phyloP scores from a whole-genome alignment of 2,797 vertebrate genomes.

The Cottoperca gobio region DNA sequence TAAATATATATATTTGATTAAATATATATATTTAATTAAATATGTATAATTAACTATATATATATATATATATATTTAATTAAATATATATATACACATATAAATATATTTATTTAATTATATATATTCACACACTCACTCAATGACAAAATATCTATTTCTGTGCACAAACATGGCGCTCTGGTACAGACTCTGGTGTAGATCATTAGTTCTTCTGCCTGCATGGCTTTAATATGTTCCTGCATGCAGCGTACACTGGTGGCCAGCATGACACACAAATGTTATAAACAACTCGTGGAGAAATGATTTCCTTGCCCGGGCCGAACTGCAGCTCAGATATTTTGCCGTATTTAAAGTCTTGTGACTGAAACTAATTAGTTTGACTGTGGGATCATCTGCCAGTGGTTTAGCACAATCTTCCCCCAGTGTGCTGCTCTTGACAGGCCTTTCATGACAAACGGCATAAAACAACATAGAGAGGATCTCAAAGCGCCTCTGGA shows the following conservation, averaged over 20 bases:
- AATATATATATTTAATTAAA: too few species aligned
- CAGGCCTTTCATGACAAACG: constrained; percentile 40
- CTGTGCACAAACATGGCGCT: neutral
- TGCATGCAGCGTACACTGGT: constrained; percentile 15
- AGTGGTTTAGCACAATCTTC: constrained; percentile 34
- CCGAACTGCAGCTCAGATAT: constrained; percentile 29
- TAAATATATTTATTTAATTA: too few species aligned
- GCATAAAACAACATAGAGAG: constrained; percentile 29
- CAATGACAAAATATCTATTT: constrained; percentile 9
- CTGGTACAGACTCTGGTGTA: neutral
- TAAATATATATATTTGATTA: too few species aligned
- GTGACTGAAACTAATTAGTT: constrained; percentile 76
- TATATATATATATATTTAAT: too few species aligned
- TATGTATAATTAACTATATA: too few species aligned
- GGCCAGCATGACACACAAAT: constrained; percentile 26
- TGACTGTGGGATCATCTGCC: constrained; percentile 52
- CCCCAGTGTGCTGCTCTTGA: constrained; percentile 21
- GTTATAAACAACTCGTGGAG: constrained; percentile 33
- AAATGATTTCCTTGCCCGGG: constrained; percentile 32
- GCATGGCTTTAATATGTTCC: constrained; percentile 4
- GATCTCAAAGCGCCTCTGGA: constrained; percentile 18
- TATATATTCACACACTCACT: neutral
- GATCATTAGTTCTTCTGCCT: constrained; percentile 1
- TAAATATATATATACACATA: too few species aligned
- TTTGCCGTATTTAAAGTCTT: constrained; percentile 67